A percentile compares a stretch with the other conserved stretches of the same genome.
Evolutionary conservation across 1,140 invertebrate genomes (phyloP).

Genomic region (Leptoteleia sp.): DNA sequence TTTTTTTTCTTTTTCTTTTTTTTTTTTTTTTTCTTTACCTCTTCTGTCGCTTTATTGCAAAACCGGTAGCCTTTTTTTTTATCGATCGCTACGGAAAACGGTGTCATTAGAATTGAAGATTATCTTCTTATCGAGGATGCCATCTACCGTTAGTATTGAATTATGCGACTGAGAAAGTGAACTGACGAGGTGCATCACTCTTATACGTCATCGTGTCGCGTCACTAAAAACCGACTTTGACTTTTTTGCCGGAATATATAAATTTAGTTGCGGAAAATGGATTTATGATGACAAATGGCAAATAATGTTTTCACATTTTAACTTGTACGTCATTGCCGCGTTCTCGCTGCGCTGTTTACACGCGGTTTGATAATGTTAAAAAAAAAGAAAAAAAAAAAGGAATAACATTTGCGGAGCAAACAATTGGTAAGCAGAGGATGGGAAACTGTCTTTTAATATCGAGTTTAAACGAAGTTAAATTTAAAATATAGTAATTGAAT

Average conservation of each 20-base stretch:
- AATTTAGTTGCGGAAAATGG: slow-evolving; percentile 40
- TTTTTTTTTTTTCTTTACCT: not conserved
- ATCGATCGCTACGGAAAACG: slow-evolving; percentile 23
- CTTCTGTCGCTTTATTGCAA: slow-evolving; percentile 8
- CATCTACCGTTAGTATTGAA: slow-evolving; percentile 54
- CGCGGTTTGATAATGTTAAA: too few relatives aligned
- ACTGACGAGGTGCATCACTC: slow-evolving; percentile 56
- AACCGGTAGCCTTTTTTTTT: slow-evolving; percentile 34
- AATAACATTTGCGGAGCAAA: too few relatives aligned
- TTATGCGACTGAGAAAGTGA: slow-evolving; percentile 56
- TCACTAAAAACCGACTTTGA: slow-evolving; percentile 40
- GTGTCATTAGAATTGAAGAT: slow-evolving; percentile 52
- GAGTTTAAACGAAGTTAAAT: too few relatives aligned
- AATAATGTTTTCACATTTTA: slow-evolving; percentile 1
- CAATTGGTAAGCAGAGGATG: too few relatives aligned
- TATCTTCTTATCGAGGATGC: slow-evolving; percentile 36
- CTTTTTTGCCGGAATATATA: slow-evolving; percentile 43
- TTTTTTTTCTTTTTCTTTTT: too few relatives aligned
- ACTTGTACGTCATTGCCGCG: not conserved
- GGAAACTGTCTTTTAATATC: too few relatives aligned
- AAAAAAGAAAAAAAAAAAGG: too few relatives aligned
- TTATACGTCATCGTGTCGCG: slow-evolving; percentile 39
- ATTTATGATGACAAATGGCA: slow-evolving; percentile 50
- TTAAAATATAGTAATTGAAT: too few relatives aligned
- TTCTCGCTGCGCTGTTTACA: too few relatives aligned